These are phyloP conservation scores for Capreolus pygargus DNA, from an alignment of 2,113 vertebrate species.

Conservation along the genomic window DNA sequence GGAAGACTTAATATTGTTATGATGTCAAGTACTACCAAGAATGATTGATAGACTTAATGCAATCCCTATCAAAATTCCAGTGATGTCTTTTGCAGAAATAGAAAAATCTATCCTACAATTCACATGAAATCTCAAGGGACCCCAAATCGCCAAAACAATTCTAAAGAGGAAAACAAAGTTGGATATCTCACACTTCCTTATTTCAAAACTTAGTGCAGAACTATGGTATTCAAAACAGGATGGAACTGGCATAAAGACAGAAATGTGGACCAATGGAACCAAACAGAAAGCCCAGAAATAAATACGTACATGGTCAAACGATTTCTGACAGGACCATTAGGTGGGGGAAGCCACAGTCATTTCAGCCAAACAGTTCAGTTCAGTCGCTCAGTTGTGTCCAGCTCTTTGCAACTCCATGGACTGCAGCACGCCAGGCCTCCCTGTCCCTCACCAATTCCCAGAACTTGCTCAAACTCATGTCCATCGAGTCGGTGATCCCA, in stretches of 20 bases:
- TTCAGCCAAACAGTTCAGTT: background rate
- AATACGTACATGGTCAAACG: background rate
- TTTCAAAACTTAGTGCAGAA: conserved; percentile 1
- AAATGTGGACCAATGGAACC: background rate
- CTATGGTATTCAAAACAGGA: background rate
- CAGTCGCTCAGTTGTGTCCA: background rate
- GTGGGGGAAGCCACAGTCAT: background rate
- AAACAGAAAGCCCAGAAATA: background rate
- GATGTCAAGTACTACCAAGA: background rate
- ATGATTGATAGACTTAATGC: background rate
- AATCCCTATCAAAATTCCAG: background rate
- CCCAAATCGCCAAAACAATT: background rate
- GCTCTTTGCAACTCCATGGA: background rate
- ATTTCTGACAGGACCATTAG: background rate
- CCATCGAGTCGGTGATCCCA: background rate
- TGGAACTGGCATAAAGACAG: background rate
- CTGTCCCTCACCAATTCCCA: background rate
- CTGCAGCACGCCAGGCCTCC: background rate
- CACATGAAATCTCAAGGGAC: background rate
- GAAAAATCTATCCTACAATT: conserved; percentile 7
- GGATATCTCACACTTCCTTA: background rate
- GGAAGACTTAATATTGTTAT: background rate
- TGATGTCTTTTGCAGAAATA: background rate
- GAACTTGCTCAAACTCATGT: background rate
- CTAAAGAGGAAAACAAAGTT: background rate